phyloP scores from a whole-genome alignment of 2,113 vertebrate species.

The Heliornis fulica region DNA sequence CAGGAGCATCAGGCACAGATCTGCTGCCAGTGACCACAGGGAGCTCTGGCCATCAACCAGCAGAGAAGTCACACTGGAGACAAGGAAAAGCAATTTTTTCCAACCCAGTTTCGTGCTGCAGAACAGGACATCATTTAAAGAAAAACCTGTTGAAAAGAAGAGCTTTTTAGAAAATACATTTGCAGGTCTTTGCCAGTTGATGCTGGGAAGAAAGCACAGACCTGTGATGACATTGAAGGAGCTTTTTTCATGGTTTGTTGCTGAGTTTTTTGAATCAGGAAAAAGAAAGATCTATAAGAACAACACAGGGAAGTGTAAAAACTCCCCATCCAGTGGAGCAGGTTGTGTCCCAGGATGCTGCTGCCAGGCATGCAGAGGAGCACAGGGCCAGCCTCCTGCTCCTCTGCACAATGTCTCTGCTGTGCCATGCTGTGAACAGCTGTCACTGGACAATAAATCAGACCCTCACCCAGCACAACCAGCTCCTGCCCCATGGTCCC shows the following conservation, averaged over 20 bases:
- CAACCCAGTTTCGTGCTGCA: neutral
- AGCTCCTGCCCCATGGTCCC: fast-evolving
- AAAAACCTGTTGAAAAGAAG: neutral
- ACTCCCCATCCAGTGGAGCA: neutral
- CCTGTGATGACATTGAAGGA: neutral
- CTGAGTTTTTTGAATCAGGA: neutral
- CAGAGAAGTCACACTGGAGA: neutral
- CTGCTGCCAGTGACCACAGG: fast-evolving
- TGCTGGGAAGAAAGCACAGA: neutral
- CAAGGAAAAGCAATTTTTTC: neutral
- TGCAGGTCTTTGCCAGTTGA: neutral
- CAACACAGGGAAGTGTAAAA: neutral
- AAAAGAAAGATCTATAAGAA: neutral
- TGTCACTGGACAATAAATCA: neutral
- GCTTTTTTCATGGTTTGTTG: fast-evolving
- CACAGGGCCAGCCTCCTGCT: fast-evolving
- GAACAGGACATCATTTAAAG: neutral
- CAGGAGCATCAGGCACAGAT: neutral
- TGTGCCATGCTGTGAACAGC: neutral
- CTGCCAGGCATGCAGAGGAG: neutral
- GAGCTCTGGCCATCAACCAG: neutral
- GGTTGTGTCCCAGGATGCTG: neutral
- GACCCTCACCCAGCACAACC: neutral
- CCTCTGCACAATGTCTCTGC: neutral
- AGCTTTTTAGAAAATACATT: neutral